phyloP scores from a whole-genome alignment of 2,888 invertebrate genomes.

The Micoletzkya japonica region DNA sequence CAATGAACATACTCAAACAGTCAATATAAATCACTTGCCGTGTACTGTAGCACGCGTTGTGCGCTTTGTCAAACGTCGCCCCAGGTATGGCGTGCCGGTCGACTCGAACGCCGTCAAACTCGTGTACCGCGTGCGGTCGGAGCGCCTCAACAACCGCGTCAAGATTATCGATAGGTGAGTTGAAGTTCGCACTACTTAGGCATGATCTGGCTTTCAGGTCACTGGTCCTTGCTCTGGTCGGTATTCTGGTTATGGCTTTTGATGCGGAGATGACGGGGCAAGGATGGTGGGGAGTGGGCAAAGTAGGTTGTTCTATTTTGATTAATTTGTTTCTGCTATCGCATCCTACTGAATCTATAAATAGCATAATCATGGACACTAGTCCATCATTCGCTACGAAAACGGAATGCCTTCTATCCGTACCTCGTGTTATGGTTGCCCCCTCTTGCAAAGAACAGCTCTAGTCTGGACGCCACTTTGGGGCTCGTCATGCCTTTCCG shows the following conservation, averaged over 20 bases:
- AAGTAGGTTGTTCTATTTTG: too few relatives aligned
- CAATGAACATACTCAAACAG: too few relatives aligned
- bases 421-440: too few relatives aligned
- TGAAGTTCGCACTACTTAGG: not conserved
- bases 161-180: conserved; percentile 46
- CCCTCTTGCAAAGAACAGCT: too few relatives aligned
- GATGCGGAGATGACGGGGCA: conserved; percentile 60
- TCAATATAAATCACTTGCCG: too few relatives aligned
- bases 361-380: too few relatives aligned
- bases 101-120: conserved; percentile 60
- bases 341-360: too few relatives aligned
- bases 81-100: conserved; percentile 60
- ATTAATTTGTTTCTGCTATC: not conserved
- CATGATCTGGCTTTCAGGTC: conserved; percentile 31
- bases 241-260: conserved; percentile 58
- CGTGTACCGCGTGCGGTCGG: conserved; percentile 59
- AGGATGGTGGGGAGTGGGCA: conserved; percentile 44
- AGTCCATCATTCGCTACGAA: too few relatives aligned
- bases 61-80: conserved; percentile 2
- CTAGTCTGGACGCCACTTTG: too few relatives aligned
- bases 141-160: conserved; percentile 49
- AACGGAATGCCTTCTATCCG: too few relatives aligned
- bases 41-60: not conserved
- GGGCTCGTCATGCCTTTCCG: too few relatives aligned
- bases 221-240: conserved; percentile 47